A percentile compares a stretch with the other conserved stretches of the same genome.
Conservation (phyloP, 2,797 vertebrate genomes). For the Onychomys leucogaster region DNA sequence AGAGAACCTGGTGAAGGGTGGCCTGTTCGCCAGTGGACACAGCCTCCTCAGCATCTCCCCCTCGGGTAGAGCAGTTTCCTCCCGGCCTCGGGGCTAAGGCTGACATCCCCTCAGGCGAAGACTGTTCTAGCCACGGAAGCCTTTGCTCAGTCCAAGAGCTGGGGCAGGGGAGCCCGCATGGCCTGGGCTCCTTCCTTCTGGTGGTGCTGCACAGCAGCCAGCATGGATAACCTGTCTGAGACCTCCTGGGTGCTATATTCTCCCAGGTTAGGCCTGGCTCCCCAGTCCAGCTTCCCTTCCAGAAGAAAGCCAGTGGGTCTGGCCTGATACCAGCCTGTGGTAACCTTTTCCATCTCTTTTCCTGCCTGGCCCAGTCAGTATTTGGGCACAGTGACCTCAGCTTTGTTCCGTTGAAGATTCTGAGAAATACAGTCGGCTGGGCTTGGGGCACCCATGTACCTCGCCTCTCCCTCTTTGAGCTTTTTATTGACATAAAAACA, state of each 20-base stretch:
- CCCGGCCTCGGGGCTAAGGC: neutral
- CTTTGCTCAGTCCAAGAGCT: neutral
- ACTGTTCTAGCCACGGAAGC: neutral
- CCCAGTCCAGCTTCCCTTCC: rapidly evolving
- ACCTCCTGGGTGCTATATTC: neutral
- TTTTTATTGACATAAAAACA: slow-evolving; percentile 26
- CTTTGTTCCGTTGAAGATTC: neutral
- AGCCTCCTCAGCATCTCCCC: neutral
- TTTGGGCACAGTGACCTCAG: neutral
- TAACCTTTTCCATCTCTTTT: neutral
- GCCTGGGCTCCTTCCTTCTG: neutral
- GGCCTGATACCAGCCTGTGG: neutral
- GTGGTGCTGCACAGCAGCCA: neutral
- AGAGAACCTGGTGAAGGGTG: neutral
- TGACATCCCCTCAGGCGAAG: neutral
- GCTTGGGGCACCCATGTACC: neutral
- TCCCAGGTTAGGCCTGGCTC: too few species aligned
- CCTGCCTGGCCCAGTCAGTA: too few species aligned
- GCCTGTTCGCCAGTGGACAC: rapidly evolving
- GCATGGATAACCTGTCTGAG: neutral
- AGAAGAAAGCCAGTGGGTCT: neutral
- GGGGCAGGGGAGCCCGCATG: neutral
- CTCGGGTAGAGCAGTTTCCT: neutral
- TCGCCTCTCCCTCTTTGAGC: neutral
- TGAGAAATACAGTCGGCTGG: neutral